These are phyloP conservation scores for Mormyrus lacerda DNA, from an alignment of 2,113 vertebrate species.

Conservation along the genomic window DNA sequence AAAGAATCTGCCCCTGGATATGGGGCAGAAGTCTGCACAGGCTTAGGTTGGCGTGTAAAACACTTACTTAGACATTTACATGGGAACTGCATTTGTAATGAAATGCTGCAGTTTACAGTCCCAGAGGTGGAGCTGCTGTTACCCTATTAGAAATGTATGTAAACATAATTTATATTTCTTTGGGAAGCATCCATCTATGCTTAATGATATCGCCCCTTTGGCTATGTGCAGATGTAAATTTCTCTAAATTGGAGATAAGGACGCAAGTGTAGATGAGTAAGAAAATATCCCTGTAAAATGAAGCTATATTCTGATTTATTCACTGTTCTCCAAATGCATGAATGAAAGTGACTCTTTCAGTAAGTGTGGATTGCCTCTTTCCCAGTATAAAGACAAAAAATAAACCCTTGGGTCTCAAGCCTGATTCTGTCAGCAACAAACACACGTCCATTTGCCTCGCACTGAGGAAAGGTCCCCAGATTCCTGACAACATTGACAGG, in stretches of 20 bases:
- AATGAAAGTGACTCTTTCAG: neutral
- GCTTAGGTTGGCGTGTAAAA: neutral
- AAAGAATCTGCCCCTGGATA: neutral
- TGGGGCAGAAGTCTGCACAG: neutral
- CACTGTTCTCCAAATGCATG: neutral
- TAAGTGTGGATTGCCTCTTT: neutral
- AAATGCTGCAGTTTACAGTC: neutral
- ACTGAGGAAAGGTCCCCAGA: neutral
- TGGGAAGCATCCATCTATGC: conserved; percentile 1
- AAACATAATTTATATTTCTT: neutral
- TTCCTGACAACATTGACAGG: neutral
- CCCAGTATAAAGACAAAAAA: neutral
- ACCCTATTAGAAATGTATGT: neutral
- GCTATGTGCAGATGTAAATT: neutral
- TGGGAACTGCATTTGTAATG: neutral
- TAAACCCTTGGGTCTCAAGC: neutral
- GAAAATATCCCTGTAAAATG: neutral
- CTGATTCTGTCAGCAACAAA: neutral
- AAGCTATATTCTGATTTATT: neutral
- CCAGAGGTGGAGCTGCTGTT: neutral
- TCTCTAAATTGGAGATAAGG: neutral
- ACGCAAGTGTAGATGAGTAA: neutral
- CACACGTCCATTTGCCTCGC: no score
- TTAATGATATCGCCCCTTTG: neutral
- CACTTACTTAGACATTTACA: neutral